Evolutionary conservation across 2,888 invertebrate genomes (phyloP).

Genomic region (Harpalus rubripes): DNA sequence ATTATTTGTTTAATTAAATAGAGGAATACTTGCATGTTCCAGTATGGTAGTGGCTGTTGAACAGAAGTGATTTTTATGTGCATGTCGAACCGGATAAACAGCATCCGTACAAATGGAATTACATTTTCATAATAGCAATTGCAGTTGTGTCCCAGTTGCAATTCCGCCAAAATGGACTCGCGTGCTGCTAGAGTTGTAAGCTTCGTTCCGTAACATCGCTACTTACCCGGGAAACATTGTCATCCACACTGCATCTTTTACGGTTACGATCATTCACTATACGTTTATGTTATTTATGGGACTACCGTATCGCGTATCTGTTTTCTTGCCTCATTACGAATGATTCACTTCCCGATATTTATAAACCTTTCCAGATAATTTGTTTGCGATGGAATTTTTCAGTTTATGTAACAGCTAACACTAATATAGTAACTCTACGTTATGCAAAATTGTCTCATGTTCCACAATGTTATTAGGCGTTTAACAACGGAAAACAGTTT

Average conservation of each 20-base stretch:
- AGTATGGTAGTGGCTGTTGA: slow-evolving; percentile 18
- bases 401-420: too few relatives aligned
- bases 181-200: slow-evolving; percentile 13
- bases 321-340: background rate
- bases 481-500: too few relatives aligned
- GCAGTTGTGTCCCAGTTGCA: slow-evolving; percentile 57
- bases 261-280: slow-evolving; percentile 49
- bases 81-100: slow-evolving; percentile 58
- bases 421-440: too few relatives aligned
- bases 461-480: too few relatives aligned
- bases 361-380: background rate
- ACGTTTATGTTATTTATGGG: slow-evolving; percentile 17
- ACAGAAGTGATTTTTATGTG: slow-evolving; percentile 54
- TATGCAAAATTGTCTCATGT: too few relatives aligned
- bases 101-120: slow-evolving; percentile 59
- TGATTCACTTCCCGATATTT: background rate
- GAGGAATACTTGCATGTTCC: background rate
- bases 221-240: slow-evolving; percentile 48
- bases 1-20: slow-evolving; percentile 53
- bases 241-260: slow-evolving; percentile 46
- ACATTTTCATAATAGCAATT: slow-evolving; percentile 62
- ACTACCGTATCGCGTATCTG: background rate
- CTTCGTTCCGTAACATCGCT: slow-evolving; percentile 29
- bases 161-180: slow-evolving; percentile 46
- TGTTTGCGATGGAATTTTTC: background rate